Conservation (phyloP, 2,113 vertebrate species). For the Cinclus cinclus region DNA sequence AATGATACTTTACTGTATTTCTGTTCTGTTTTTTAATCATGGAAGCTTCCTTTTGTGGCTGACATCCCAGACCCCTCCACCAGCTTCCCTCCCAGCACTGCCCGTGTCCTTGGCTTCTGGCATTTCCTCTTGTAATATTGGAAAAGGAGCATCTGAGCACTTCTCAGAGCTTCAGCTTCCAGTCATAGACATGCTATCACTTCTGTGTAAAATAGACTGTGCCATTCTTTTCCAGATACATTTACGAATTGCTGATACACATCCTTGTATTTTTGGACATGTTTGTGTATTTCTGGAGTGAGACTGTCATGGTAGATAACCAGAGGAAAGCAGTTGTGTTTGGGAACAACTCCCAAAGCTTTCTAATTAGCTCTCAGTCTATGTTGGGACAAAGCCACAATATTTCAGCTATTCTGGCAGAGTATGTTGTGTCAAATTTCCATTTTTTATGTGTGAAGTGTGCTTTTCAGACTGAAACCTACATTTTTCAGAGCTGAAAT, state of each 20-base stretch:
- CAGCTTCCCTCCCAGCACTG: not conserved
- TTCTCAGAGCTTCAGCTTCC: not conserved
- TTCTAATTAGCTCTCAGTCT: conserved; percentile 48
- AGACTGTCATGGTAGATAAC: conserved; percentile 1
- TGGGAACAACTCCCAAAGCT: not conserved
- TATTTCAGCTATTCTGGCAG: conserved; percentile 43
- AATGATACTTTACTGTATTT: not conserved
- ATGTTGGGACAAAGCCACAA: conserved; percentile 41
- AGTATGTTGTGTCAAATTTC: conserved; percentile 40
- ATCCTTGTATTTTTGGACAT: not conserved
- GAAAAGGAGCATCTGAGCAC: not conserved
- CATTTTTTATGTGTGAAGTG: conserved; percentile 11
- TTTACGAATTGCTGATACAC: not conserved
- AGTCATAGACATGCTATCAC: not conserved
- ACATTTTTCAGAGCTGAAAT: conserved; percentile 11
- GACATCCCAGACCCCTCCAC: rapidly evolving
- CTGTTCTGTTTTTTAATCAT: not conserved
- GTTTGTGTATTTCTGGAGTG: not conserved
- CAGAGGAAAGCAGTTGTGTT: conserved; percentile 14
- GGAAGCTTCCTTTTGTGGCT: not conserved
- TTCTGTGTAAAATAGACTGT: not conserved
- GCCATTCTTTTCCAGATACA: not conserved
- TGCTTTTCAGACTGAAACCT: conserved; percentile 29
- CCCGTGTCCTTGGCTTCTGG: not conserved
- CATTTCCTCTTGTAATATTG: rapidly evolving